Base-by-base conservation (phyloP, 2,797 vertebrate species). In the Tragelaphus oryx region DNA sequence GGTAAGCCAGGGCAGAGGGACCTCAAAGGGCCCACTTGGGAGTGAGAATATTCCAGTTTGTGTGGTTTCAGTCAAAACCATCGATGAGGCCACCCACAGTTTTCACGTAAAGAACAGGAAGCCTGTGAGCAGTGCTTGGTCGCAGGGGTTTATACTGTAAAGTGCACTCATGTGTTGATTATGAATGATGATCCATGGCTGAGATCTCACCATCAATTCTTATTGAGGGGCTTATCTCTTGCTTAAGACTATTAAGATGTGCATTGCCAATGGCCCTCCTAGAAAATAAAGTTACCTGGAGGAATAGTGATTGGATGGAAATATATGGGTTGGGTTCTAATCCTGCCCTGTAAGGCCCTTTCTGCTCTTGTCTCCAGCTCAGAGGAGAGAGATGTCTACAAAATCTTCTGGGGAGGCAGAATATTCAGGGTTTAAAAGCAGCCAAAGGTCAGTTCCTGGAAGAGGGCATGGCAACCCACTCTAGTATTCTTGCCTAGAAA, bases 201-300 rank as follows among this genome's bases (percentile, higher is more conserved):
- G 48, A 83, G 44, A 92, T 50, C 80, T 87, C 75, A 20, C 52
- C n/a, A 18, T 33, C 44, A 26, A 28, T 80, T 83, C 86, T 80
- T 57, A 4, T n/a, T 11, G 57, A 95, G 28, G 41, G 37, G 14
- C 6, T 54, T 68, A 8, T 55, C 55, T 83, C 55, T 91, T 44
- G 37, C 62, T 95, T 89, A 55, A 93, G 46, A 89, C 81, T 71
- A 84, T 93, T 95, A 79, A 84, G 60, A 93, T 91, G 46, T 94
- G 75, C 9, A 52, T 87, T 82, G 14, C 13, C 83, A 82, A 3
- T 80, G n/a, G 13, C n/a, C 54, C 18, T 79, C 14, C 79, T 50
- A 86, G 80, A 88, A 95, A 97, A 60, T n/a, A 88, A 91, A 94
- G 17, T 89, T 89, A 81, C 20, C 17, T 17, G 41, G 46, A 89